Percentiles rank a stretch among this genome's conserved stretches.
Evolutionary conservation across 2,113 vertebrate genomes (phyloP).

Genomic region (Hypomesus transpacificus): DNA sequence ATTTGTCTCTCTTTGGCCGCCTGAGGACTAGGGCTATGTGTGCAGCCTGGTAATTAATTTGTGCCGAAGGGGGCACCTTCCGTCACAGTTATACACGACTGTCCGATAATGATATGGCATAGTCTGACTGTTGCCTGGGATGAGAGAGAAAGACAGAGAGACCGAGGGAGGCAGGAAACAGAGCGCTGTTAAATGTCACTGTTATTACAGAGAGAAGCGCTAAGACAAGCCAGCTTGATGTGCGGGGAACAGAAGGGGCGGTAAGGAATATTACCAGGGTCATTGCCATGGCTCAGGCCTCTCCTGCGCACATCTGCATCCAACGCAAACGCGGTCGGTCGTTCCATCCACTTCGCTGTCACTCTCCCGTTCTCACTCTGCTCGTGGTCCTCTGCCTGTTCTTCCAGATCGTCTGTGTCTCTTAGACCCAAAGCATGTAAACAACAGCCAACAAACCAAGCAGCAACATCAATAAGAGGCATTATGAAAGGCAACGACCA

Average conservation of each 20-base stretch:
- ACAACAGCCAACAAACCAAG: neutral
- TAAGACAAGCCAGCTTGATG: neutral
- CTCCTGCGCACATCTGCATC: neutral
- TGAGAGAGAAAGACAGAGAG: neutral
- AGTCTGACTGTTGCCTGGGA: neutral
- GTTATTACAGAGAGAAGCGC: neutral
- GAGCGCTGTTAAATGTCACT: too few relatives aligned
- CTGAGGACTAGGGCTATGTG: constrained; percentile 37
- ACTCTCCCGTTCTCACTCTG: neutral
- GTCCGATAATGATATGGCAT: too few relatives aligned
- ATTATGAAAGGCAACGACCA: neutral
- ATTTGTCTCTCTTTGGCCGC: constrained; percentile 76
- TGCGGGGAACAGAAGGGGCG: neutral
- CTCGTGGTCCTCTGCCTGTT: too few relatives aligned
- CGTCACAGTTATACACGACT: neutral
- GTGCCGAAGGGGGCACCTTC: constrained; percentile 46
- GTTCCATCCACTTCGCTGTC: neutral
- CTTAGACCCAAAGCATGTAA: neutral
- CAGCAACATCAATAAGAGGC: neutral
- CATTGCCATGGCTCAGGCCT: neutral
- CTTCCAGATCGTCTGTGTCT: too few relatives aligned
- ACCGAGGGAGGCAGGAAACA: neutral
- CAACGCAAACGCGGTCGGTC: neutral
- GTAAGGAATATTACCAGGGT: neutral
- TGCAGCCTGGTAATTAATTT: constrained; percentile 63